Evolutionary conservation across 2,797 vertebrate species (phyloP), one percentile per base, ranked within the genome.

Genomic region (Poeciliopsis gracilis): DNA sequence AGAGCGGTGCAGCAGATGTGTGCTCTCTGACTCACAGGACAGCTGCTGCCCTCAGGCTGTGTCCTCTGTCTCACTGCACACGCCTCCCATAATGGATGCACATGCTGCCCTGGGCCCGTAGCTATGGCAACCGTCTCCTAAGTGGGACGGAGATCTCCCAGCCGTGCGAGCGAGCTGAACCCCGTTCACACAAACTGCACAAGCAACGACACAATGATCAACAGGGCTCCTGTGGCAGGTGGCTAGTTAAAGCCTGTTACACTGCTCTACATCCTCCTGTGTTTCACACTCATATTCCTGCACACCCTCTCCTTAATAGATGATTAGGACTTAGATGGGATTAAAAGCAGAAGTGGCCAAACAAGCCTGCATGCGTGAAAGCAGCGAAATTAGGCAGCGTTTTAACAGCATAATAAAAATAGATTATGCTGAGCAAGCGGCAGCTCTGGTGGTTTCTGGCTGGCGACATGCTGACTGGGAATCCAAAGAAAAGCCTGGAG

Each of bases 111-210:
- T 3, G 0, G 90, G 86, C 79, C 69, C 20, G 87, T 94, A 87
- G 85, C 85, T 92, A 94, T 77, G 83, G 91, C 87, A 95, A 95
- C 95, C 77, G 13, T 49, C 83, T 84, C 85, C 77, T 89, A 91
- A 92, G 69, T 88, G 87, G 89, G 90, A 84, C 70, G 82, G 85
- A 80, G 91, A 83, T 88, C 90, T 87, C 81, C 76, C 75, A 15
- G 57, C 84, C 78, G 76, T 61, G 77, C 76, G 80, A 71, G 77
- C 45, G 80, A 82, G 77, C 13, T 90, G 88, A 93, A 91, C 90
- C 86, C 81, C 16, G 84, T 82, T 91, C 77, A 82, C 87, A 53
- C 28, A 0, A 23, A 78, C 76, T 45, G 77, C 79, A 78, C n/a
- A 70, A 77, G 76, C 38, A 75, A 84, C 77, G 80, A 87, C 46